Percentiles rank a stretch among this genome's conserved stretches.
These are phyloP conservation scores for Neoaliturus tenellus DNA, from an alignment of 2,888 invertebrate species.

Conservation along the genomic window DNA sequence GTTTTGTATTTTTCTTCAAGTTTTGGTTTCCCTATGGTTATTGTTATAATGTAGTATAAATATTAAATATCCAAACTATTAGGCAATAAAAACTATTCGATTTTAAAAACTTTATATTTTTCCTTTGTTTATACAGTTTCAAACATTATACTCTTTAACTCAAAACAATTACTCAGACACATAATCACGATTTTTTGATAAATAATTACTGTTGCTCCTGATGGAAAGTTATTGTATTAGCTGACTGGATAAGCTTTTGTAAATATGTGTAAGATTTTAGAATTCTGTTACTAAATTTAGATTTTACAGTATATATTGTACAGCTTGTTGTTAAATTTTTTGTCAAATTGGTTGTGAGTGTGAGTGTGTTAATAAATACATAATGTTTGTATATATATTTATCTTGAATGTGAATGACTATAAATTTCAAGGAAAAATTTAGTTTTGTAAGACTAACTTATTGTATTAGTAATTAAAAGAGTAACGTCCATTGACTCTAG, in stretches of 20 bases:
- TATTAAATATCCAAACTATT: too few species aligned
- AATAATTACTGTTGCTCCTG: too few species aligned
- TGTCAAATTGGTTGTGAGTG: neutral
- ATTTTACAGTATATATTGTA: neutral
- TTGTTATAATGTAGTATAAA: too few species aligned
- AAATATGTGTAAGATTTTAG: neutral
- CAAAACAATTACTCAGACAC: neutral
- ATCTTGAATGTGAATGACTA: neutral
- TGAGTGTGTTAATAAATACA: neutral
- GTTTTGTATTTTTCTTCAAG: too few species aligned
- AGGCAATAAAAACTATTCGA: too few species aligned
- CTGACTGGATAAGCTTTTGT: conserved; percentile 1
- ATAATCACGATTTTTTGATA: too few species aligned
- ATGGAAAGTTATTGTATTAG: neutral
- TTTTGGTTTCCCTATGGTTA: too few species aligned
- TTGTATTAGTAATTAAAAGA: neutral
- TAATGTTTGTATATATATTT: neutral
- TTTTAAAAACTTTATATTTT: too few species aligned
- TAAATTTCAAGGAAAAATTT: neutral
- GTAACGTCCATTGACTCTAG: neutral
- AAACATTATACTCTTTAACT: too few species aligned
- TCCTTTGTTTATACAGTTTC: too few species aligned
- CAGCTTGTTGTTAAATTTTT: conserved; percentile 3
- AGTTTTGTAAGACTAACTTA: neutral
- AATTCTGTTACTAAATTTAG: neutral